phyloP scores from a whole-genome alignment of 2,113 vertebrate species.

The Mastomys natalensis region DNA sequence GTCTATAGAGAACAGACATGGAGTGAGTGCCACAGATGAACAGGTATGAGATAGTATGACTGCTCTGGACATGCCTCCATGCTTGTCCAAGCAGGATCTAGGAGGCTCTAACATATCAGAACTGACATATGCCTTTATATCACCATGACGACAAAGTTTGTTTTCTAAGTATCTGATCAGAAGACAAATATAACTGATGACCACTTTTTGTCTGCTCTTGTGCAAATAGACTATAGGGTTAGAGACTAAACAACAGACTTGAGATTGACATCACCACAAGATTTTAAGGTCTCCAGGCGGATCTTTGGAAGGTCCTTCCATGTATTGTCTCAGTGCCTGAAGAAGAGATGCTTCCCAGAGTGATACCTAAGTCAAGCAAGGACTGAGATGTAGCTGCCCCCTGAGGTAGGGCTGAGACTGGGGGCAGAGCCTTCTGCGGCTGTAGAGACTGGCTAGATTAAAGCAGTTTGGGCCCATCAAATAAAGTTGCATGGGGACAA shows the following conservation, averaged over 20 bases:
- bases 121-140: not conserved
- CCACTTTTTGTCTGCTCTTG: not conserved
- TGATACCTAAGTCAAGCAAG: not conserved
- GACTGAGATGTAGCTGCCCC: not conserved
- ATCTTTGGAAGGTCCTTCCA: not conserved
- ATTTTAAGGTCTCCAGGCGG: not conserved
- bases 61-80: not conserved
- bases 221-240: not conserved
- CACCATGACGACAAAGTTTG: not conserved
- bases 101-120: not conserved
- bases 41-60: not conserved
- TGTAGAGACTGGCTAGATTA: not conserved
- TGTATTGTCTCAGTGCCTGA: no score
- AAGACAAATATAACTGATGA: not conserved
- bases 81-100: not conserved
- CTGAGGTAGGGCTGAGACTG: not conserved
- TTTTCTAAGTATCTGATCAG: not conserved
- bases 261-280: not conserved
- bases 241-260: not conserved
- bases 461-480: not conserved
- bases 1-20: not conserved
- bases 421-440: not conserved
- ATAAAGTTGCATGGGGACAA: slow-evolving; percentile 40
- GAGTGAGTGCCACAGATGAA: not conserved
- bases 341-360: not conserved